These are phyloP conservation scores for Parnassius glacialis DNA, from an alignment of 2,888 invertebrate species.

Conservation along the genomic window DNA sequence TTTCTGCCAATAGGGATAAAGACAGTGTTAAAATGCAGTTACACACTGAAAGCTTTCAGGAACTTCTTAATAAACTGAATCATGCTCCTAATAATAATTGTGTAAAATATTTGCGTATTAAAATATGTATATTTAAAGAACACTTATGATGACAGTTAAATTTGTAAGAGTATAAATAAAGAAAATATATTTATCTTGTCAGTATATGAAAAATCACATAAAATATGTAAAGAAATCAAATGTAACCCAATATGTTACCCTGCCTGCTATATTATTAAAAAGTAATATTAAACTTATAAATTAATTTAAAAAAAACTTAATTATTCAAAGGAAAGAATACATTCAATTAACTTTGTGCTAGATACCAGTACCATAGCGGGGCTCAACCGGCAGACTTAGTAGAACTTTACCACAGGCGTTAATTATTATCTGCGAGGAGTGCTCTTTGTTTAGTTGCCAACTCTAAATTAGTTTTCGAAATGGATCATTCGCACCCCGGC, in stretches of 20 bases:
- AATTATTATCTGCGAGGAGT: conserved; percentile 81
- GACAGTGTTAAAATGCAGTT: no score
- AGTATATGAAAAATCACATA: conserved; percentile 13
- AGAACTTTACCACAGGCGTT: conserved; percentile 79
- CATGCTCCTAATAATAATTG: no score
- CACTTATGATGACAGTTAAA: not conserved
- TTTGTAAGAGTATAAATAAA: conserved; percentile 13
- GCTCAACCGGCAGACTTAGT: conserved; percentile 75
- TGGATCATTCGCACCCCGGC: conserved; percentile 79
- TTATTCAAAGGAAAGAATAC: conserved; percentile 45
- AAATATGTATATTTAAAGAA: not conserved
- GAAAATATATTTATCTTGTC: conserved; percentile 7
- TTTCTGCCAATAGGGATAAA: no score
- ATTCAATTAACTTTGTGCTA: conserved; percentile 60
- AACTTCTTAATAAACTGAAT: no score
- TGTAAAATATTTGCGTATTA: no score
- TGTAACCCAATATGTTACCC: conserved; percentile 10
- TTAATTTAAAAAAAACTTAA: conserved; percentile 28
- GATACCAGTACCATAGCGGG: conserved; percentile 58
- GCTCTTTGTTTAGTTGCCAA: conserved; percentile 82
- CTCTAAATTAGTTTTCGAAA: conserved; percentile 82
- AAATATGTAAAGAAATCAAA: conserved; percentile 14
- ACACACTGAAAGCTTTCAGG: no score
- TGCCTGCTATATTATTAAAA: conserved; percentile 28
- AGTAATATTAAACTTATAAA: conserved; percentile 24